Base-by-base conservation (phyloP, 1,140 invertebrate species). In the Drosophila teissieri region DNA sequence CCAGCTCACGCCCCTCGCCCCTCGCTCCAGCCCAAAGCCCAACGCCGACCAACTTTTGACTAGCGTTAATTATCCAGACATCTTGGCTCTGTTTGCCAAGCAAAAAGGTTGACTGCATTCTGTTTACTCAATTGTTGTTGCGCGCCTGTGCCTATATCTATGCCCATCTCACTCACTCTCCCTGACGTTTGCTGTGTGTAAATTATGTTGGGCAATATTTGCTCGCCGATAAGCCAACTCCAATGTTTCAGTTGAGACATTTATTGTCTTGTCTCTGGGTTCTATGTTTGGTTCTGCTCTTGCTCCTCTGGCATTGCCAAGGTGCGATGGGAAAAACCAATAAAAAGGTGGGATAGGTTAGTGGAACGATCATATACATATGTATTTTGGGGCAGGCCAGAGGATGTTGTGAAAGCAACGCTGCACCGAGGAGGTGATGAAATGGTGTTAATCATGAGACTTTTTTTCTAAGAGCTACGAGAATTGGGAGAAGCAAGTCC, bases 181-280 rank as follows among this genome's bases (percentile, higher is more conserved):
- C 31, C 36, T 36, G 15, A 10, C 49, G 39, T 19, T 19, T 31
- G 55, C 31, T 80, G 61, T 56, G 82, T 83, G 79, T 88, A 77
- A 88, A 89, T 88, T 70, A 84, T 88, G 83, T 89, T 89, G 83
- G 84, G 56, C 67, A 88, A 88, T 83, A 88, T 88, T 88, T 89
- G 61, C 58, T 51, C 56, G 42, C 56, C 63, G 83, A 88, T 86
- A 86, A 79, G 72, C 56, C 78, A 57, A 60, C 83, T 60, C 80
- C 54, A 86, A 80, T 84, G 81, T 72, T 68, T 73, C 73, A 77
- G 54, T 72, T 64, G 52, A 80, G 72, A 80, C 58, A 46, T 69
- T 69, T 75, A 67, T 74, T 69, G 58, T 63, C 45, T 58, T 45
- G 31, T 58, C 15, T 22, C 46, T 55, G 22, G 0, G n/a, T 17